Conservation (phyloP, 2,888 invertebrate genomes). For the Amiota mariae region DNA sequence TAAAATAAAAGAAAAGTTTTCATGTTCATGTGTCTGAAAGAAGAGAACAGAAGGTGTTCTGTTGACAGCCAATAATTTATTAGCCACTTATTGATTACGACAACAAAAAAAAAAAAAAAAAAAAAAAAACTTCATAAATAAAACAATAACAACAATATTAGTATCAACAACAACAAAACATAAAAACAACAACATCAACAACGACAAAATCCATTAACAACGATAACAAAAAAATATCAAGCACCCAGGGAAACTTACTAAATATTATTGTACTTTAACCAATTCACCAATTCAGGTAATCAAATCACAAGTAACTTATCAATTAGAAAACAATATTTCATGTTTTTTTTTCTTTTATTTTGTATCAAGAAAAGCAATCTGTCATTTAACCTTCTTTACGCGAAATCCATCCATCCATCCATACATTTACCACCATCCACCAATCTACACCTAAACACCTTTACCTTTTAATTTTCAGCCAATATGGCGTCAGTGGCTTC, state of each 20-base stretch:
- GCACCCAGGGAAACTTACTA: not conserved
- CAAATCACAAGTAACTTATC: slow-evolving; percentile 17
- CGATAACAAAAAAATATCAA: too few species aligned
- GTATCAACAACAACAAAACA: too few species aligned
- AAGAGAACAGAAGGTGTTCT: too few species aligned
- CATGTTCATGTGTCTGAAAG: too few species aligned
- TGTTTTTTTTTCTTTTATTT: slow-evolving; percentile 22
- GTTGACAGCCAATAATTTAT: slow-evolving; percentile 65
- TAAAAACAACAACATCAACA: too few species aligned
- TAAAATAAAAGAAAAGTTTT: too few species aligned
- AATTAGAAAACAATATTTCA: slow-evolving; percentile 29
- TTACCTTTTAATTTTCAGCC: too few species aligned
- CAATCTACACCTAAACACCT: too few species aligned
- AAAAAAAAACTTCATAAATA: not conserved
- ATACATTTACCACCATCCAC: too few species aligned
- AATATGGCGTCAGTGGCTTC: not conserved
- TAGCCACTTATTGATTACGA: slow-evolving; percentile 61
- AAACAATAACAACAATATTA: too few species aligned
- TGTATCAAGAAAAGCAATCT: slow-evolving; percentile 15
- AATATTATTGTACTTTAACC: not conserved
- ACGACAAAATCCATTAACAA: too few species aligned
- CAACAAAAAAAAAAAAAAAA: not conserved
- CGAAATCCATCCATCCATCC: too few species aligned
- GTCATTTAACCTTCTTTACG: not conserved
- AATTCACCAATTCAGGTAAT: slow-evolving; percentile 18